Evolutionary conservation across 2,797 vertebrate genomes (phyloP).

Genomic region (Eremophila alpestris): DNA sequence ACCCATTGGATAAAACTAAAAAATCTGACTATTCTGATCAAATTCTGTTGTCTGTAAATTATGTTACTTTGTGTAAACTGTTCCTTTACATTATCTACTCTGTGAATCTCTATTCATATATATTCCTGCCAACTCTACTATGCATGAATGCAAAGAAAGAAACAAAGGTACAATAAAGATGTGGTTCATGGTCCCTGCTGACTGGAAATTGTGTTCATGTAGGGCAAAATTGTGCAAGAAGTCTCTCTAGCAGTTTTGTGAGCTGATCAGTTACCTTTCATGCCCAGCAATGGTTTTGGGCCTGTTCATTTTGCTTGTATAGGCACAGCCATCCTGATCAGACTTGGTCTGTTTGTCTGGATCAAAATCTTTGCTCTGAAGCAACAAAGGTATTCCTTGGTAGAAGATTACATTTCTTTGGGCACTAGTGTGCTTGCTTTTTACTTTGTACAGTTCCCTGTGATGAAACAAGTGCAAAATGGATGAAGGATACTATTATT

Average conservation of each 20-base stretch:
- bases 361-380: not conserved
- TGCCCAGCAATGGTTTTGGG: not conserved
- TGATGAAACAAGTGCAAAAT: not conserved
- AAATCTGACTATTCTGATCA: not conserved
- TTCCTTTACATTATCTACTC: not conserved
- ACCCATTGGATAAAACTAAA: not conserved
- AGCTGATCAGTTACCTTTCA: not conserved
- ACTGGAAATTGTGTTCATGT: not conserved
- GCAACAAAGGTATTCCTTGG: not conserved
- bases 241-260: not conserved
- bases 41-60: not conserved
- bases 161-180: not conserved
- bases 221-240: not conserved
- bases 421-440: not conserved
- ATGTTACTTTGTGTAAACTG: not conserved
- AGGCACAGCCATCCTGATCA: not conserved
- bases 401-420: not conserved
- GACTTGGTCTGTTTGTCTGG: not conserved
- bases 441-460: not conserved
- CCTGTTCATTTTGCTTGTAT: not conserved
- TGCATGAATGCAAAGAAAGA: not conserved
- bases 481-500: not conserved
- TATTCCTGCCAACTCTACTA: not conserved
- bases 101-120: not conserved
- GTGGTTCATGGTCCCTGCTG: not conserved